Base-by-base conservation (phyloP, 2,113 vertebrate species). In the Urocitellus parryii region DNA sequence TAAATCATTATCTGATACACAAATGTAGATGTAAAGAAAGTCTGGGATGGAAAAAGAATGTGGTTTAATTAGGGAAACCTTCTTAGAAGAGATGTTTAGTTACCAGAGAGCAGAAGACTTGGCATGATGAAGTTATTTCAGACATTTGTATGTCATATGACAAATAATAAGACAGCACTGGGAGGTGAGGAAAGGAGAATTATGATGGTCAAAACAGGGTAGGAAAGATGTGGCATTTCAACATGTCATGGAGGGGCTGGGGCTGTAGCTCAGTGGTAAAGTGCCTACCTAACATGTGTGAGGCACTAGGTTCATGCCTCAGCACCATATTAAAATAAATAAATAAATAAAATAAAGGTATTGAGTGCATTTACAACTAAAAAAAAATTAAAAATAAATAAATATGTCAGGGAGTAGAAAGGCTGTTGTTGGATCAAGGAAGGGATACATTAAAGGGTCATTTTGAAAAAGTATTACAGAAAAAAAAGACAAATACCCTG, bases 1-100 rank as follows among this genome's bases (percentile, higher is more conserved):
- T 24, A 67, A 80, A 72, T 91, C 37, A 80, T 77, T 37, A 82
- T 82, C 8, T 8, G n/a, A 37, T 39, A 72, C 7, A 79, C 70
- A 70, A 67, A 48, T 8, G 8, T 32, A 73, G 29, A 82, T 67
- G 8, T n/a, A 83, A 84, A 88, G 20, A 80, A 73, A 80, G 25
- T 53, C 51, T 63, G n/a, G 27, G 29, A 79, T 95, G n/a, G 78
- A 73, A 81, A 34, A 17, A 74, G 37, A 63, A 70, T 92, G 48
- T 45, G 34, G 6, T 37, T 88, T 89, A 72, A 92, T 72, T 9
- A 92, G 37, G 65, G 25, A 51, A 65, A 45, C 45, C 25, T 78
- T 84, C 27, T 95, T 96, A 45, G 63, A 92, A n/a, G 48, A 77
- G 63, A 48, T 53, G 56, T 94, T 88, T 63, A 74, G 20, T 83